Evolutionary conservation across 2,797 vertebrate genomes (phyloP), one percentile per base, ranked within the genome.

Genomic region (Distichodus sexfasciatus): DNA sequence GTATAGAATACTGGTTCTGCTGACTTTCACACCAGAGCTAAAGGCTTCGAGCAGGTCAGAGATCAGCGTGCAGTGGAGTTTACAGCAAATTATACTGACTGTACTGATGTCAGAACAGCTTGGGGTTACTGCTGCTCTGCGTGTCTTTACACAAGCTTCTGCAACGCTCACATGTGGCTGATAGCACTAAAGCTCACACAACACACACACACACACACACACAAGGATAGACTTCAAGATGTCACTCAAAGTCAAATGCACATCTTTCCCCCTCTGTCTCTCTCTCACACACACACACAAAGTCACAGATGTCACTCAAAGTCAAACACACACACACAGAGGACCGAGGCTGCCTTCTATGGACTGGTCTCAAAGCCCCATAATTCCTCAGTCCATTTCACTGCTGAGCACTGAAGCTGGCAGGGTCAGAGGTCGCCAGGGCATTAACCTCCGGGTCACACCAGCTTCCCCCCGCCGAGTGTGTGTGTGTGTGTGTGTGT

Each of bases 341-440:
- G 36, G n/a, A 69, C 64, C 55, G 72, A 61, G 71, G 72, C 69
- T 69, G 38, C 36, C 61, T 41, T 71, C 72, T 75, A 80, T 77
- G 70, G 72, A 77, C 78, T 77, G 66, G 44, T 66, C 50, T 63
- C 59, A 75, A 79, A 79, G 71, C 50, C 55, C 54, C 62, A 70
- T 72, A 70, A 80, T 75, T 80, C 75, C 66, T 75, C 78, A 75
- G 69, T 75, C 72, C 71, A 77, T 73, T 80, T 77, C 57, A 47
- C 51, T 71, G 68, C 69, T 63, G 72, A 75, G 66, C 66, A 12
- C 61, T 73, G 57, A 71, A 74, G 66, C 72, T 67, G 66, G 66
- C 31, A 65, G 51, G 72, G 72, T 68, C 75, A 77, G 57, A 80
- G 78, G 69, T 58, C 53, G 48, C 43, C 51, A 64, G 47, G 63